Evolutionary conservation across 2,888 invertebrate species (phyloP).

Genomic region (Dasysyrphus tricinctus): DNA sequence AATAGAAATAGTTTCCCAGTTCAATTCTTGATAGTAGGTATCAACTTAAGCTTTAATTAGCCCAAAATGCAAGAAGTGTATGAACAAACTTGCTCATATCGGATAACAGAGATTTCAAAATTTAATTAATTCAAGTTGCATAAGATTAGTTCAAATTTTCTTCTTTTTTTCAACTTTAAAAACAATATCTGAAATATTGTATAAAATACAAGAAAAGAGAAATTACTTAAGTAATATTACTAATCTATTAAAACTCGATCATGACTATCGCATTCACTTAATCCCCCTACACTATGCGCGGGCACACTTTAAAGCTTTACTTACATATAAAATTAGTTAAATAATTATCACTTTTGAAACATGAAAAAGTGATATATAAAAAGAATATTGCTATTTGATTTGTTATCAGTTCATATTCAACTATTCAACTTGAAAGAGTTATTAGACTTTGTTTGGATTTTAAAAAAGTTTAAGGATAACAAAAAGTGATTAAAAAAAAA

Average conservation of each 20-base stretch:
- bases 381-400: slow-evolving; percentile 49
- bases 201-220: slow-evolving; percentile 54
- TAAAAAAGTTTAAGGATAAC: slow-evolving; percentile 33
- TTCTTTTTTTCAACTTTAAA: not conserved
- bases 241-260: slow-evolving; percentile 63
- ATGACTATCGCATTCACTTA: slow-evolving; percentile 64
- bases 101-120: no score
- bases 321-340: slow-evolving; percentile 65
- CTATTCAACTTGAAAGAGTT: slow-evolving; percentile 36
- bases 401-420: slow-evolving; percentile 55
- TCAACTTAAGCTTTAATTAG: no score
- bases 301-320: slow-evolving; percentile 36
- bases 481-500: slow-evolving; percentile 42
- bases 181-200: not conserved
- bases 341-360: slow-evolving; percentile 63
- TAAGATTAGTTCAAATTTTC: not conserved
- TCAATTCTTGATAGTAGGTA: no score
- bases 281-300: slow-evolving; percentile 39
- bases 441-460: not conserved
- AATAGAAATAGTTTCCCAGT: no score
- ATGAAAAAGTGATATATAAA: slow-evolving; percentile 62
- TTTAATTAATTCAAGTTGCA: no score
- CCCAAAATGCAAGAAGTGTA: no score
- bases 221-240: slow-evolving; percentile 54
- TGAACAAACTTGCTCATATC: no score